Conservation (phyloP, 2,113 vertebrate genomes). For the Pterophyllum scalare region DNA sequence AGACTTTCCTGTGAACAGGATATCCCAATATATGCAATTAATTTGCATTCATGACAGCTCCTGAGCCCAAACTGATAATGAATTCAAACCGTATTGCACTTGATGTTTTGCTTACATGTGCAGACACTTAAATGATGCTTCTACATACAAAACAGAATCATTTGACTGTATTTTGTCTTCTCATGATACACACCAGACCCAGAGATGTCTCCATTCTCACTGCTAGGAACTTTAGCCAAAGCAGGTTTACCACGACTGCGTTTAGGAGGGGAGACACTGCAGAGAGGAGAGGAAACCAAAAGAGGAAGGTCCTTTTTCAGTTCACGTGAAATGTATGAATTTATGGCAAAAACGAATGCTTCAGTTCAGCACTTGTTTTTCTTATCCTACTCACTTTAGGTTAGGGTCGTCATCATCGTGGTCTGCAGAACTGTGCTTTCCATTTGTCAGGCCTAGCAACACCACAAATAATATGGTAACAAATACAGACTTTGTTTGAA, state of each 20-base stretch:
- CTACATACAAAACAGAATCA: background rate
- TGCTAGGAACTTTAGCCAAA: conserved; percentile 87
- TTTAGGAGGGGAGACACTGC: conserved; percentile 87
- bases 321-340: background rate
- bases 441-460: conserved; percentile 87
- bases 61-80: conserved; percentile 17
- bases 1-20: conserved; percentile 83
- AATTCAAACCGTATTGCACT: background rate
- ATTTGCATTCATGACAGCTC: conserved; percentile 12
- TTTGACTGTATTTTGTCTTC: conserved; percentile 1
- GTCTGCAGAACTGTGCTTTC: conserved; percentile 83
- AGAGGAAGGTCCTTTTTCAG: background rate
- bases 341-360: background rate
- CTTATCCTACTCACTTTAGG: conserved; percentile 77
- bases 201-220: conserved; percentile 84
- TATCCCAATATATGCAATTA: conserved; percentile 41
- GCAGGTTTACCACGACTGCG: conserved; percentile 94
- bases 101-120: background rate
- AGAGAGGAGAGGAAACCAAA: conserved; percentile 2
- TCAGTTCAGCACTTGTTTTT: background rate
- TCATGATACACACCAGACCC: conserved; percentile 84
- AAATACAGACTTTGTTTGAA: background rate
- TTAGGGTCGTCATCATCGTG: conserved; percentile 78
- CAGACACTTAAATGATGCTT: background rate
- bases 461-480: conserved; percentile 26